phyloP scores from a whole-genome alignment of 2,888 invertebrate genomes.

The Pocota personata region DNA sequence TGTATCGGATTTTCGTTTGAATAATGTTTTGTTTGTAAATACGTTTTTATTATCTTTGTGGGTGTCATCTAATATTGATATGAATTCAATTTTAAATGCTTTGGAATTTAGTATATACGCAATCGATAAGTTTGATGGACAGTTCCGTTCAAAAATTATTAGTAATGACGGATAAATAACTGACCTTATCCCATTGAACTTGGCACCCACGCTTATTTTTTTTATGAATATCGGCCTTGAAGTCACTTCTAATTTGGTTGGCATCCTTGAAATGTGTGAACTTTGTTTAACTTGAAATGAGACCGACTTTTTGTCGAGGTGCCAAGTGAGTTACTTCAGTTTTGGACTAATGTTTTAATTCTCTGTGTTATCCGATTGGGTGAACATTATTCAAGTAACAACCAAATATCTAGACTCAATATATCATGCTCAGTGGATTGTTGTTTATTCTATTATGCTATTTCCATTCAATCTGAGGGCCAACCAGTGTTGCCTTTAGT shows the following conservation, averaged over 20 bases:
- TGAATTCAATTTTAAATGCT: background rate
- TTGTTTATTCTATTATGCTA: too few relatives aligned
- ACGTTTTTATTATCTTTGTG: background rate
- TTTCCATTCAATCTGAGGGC: too few relatives aligned
- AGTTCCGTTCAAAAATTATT: background rate
- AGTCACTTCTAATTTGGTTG: background rate
- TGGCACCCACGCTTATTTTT: background rate
- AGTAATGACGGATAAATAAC: background rate
- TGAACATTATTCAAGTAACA: too few relatives aligned
- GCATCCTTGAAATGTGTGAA: background rate
- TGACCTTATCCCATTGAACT: constrained; percentile 9
- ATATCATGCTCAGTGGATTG: too few relatives aligned
- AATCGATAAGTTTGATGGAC: background rate
- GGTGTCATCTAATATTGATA: background rate
- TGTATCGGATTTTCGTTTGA: background rate
- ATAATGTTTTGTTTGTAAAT: constrained; percentile 4
- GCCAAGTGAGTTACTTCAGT: too few relatives aligned
- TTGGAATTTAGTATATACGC: background rate
- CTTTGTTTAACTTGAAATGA: background rate
- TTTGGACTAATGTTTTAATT: too few relatives aligned
- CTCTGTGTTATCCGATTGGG: too few relatives aligned
- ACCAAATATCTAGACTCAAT: too few relatives aligned
- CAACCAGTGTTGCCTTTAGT: too few relatives aligned
- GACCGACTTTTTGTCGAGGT: too few relatives aligned
- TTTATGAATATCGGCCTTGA: background rate